Conservation (phyloP, 2,797 vertebrate genomes). For the Artibeus lituratus region DNA sequence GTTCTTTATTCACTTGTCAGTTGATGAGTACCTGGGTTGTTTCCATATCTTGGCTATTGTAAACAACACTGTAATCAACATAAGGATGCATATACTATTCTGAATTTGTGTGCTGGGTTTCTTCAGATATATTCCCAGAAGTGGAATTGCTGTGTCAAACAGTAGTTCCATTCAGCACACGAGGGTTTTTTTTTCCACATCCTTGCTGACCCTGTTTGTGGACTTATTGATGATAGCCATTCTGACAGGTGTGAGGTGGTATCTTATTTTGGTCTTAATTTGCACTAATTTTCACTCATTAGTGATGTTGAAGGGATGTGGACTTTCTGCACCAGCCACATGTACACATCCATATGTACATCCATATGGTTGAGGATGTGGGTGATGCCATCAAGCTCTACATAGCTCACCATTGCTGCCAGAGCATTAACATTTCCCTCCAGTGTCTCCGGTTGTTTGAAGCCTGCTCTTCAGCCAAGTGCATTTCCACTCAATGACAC, state of each 20-base stretch:
- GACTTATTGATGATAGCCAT: neutral
- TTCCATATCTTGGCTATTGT: neutral
- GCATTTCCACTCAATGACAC: slow-evolving; percentile 96
- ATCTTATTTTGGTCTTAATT: neutral
- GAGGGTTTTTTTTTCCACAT: neutral
- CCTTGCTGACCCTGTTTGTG: neutral
- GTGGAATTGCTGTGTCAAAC: neutral
- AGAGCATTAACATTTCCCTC: slow-evolving; percentile 94
- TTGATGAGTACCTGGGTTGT: neutral
- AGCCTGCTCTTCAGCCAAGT: slow-evolving; percentile 96
- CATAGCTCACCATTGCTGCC: slow-evolving; percentile 94
- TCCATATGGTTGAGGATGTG: slow-evolving; percentile 98
- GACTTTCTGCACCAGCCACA: slow-evolving; percentile 96
- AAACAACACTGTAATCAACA: neutral
- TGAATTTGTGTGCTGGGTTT: neutral
- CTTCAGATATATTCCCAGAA: neutral
- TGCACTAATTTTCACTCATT: neutral
- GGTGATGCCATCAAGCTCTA: slow-evolving; percentile 97
- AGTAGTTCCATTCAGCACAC: neutral
- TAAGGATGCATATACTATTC: neutral
- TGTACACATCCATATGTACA: slow-evolving; percentile 99
- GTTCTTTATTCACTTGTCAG: neutral
- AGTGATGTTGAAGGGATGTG: slow-evolving; percentile 80
- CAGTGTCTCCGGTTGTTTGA: slow-evolving; percentile 93
- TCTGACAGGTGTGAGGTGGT: neutral